Evolutionary conservation across 2,888 invertebrate species (phyloP).

Genomic region (Zonitis immaculata): DNA sequence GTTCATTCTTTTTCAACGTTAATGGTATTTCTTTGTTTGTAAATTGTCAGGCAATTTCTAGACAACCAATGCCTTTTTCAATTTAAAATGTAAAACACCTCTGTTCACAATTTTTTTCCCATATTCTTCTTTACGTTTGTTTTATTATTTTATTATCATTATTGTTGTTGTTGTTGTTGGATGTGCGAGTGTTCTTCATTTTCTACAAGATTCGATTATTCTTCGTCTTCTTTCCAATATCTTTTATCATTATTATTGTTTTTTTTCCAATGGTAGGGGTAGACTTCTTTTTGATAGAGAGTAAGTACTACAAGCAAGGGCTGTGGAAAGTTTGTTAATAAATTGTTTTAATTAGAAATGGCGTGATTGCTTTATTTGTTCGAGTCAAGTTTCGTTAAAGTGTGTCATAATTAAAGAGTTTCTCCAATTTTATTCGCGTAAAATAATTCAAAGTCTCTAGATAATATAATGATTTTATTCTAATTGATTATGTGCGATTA

Average conservation of each 20-base stretch:
- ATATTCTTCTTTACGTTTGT: not conserved
- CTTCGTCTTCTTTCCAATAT: not conserved
- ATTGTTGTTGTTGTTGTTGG: not conserved
- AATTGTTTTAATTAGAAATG: conserved; percentile 7
- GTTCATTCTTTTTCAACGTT: conserved; percentile 12
- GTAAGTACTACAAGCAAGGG: not conserved
- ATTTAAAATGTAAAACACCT: conserved; percentile 20
- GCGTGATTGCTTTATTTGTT: conserved; percentile 11
- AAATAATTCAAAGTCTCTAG: no score
- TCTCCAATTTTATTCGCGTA: not conserved
- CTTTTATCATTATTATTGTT: no score
- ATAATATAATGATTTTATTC: no score
- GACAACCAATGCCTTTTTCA: conserved; percentile 20
- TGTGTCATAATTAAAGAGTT: not conserved
- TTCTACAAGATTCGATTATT: not conserved
- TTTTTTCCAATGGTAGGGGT: no score
- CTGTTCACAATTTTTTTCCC: no score
- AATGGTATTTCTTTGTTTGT: conserved; percentile 21
- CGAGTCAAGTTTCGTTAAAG: not conserved
- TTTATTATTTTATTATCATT: not conserved
- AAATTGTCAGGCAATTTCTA: conserved; percentile 20
- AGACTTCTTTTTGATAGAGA: conserved; percentile 6
- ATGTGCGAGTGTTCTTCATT: not conserved
- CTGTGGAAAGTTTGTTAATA: conserved; percentile 3
- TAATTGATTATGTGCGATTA: no score